Percentiles rank a stretch among this genome's conserved stretches.
phyloP scores from a whole-genome alignment of 2,113 vertebrate species.

The Lanius collurio region DNA sequence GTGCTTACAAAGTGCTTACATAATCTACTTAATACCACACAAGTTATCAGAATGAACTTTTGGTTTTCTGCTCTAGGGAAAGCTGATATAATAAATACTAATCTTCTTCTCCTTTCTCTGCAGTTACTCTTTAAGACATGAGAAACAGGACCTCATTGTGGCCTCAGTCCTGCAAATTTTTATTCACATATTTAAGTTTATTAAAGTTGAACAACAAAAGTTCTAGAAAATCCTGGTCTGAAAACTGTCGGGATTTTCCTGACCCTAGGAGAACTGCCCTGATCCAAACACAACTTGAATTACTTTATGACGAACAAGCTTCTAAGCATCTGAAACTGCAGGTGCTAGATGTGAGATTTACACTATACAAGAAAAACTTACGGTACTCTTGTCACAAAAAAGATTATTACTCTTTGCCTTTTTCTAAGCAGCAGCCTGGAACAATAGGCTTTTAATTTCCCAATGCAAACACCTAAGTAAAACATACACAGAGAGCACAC shows the following conservation, averaged over 20 bases:
- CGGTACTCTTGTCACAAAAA: neutral
- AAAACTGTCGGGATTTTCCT: neutral
- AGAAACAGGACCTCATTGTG: neutral
- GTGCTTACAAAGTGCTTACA: neutral
- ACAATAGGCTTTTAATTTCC: neutral
- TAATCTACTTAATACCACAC: constrained; percentile 10
- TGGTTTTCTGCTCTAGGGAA: neutral
- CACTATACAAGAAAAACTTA: neutral
- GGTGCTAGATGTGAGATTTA: neutral
- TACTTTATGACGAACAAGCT: neutral
- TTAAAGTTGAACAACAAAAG: neutral
- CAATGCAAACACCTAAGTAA: neutral
- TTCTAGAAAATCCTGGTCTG: neutral
- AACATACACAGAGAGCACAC: neutral
- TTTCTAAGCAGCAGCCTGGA: neutral
- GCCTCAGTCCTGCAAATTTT: neutral
- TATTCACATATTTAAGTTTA: neutral
- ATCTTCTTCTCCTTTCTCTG: neutral
- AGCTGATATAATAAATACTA: constrained; percentile 15
- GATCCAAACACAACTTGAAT: neutral
- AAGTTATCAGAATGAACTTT: constrained; percentile 12
- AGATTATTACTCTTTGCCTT: neutral
- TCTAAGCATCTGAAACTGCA: neutral
- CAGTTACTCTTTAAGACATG: neutral
- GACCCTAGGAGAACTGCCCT: neutral